phyloP scores from a whole-genome alignment of 2,113 vertebrate genomes.

The Aptenodytes forsteri region DNA sequence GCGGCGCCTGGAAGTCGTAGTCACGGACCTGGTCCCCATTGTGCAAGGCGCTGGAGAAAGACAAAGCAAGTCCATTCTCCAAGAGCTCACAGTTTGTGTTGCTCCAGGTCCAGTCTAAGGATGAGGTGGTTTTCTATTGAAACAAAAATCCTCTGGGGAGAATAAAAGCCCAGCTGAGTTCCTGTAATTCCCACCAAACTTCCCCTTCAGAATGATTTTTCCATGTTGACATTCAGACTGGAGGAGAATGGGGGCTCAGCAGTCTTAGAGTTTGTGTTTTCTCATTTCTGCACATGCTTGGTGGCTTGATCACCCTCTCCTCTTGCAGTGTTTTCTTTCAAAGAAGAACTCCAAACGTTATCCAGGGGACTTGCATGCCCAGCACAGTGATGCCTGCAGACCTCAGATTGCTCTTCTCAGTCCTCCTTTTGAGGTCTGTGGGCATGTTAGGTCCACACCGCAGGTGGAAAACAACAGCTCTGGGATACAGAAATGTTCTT shows the following conservation, averaged over 20 bases:
- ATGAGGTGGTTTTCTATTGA: not conserved
- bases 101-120: not conserved
- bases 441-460: rapidly evolving
- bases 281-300: rapidly evolving
- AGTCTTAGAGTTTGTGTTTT: not conserved
- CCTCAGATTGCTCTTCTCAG: not conserved
- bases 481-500: not conserved
- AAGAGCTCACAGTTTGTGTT: not conserved
- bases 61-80: not conserved
- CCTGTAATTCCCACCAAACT: conserved; percentile 37
- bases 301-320: not conserved
- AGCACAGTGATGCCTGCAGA: not conserved
- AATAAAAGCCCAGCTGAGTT: conserved; percentile 1
- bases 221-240: not conserved
- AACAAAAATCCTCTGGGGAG: not conserved
- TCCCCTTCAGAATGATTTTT: conserved; percentile 41
- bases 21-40: rapidly evolving
- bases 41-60: not conserved
- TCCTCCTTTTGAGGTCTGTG: not conserved
- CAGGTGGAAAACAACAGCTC: not conserved
- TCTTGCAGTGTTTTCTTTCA: not conserved
- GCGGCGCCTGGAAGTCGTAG: rapidly evolving
- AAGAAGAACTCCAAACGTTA: rapidly evolving
- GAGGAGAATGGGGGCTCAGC: not conserved
- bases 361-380: not conserved